Base-by-base conservation (phyloP, 2,888 invertebrate genomes). In the Panzeria rudis region DNA sequence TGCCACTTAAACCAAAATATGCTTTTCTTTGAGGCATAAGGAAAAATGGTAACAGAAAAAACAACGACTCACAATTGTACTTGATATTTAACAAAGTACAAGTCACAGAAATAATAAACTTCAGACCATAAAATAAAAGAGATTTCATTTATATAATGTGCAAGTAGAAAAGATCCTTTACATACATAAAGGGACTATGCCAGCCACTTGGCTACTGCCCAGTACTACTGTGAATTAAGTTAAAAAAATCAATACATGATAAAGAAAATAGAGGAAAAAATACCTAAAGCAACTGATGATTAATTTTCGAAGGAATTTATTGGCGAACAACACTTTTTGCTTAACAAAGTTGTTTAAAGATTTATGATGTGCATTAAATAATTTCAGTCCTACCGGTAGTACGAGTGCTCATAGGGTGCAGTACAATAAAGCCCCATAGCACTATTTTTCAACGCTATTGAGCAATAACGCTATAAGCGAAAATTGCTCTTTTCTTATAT, bases 81-180 rank as follows among this genome's bases (percentile, higher is more conserved):
- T 71, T 61, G 23, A 29, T 32, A 25, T 20, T 62, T 25, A 71
- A 38, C 8, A 64, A 38, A 66, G 25, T 35, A 50, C 3, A 41
- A 71, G 61, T 50, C 41, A 41, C 13, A 20, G 62, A 29, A 64
- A 25, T 41, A 73, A 62, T 62, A 64, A 35, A 56, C n/a, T 47
- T 2, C n/a, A 38, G 38, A 50, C 64, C 13, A 38, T 35, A 41
- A 80, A 72, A 23, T 35, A 35, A 80, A 80, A 47, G 9, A 64
- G 44, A 56, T 72, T 64, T 71, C 23, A 72, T 72, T 80, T 72
- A 54, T 56, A 66, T 47, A 72, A 64, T 72, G 47, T 13, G 29
- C 13, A 35, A 47, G 29, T 9, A 4, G 2, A 35, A 64, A 64
- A 29, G n/a, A 15, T 50, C 15, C 38, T 59, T 50, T 56, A 13